These are phyloP conservation scores for Sebastes nivosus DNA, from an alignment of 2,797 vertebrate species.

Conservation along the genomic window DNA sequence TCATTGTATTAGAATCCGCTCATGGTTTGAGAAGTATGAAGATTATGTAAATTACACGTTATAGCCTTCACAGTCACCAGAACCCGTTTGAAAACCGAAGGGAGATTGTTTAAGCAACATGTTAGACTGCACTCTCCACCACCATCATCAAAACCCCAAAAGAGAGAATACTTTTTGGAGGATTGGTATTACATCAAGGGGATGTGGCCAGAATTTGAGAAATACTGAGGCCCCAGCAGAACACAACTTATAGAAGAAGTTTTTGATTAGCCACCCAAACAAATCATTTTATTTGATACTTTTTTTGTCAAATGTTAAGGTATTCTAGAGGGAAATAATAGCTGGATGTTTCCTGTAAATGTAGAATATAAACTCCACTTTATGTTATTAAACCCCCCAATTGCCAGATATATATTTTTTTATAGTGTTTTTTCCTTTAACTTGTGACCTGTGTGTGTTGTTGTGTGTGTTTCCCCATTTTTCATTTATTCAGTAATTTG, in stretches of 20 bases:
- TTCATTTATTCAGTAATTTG: not conserved
- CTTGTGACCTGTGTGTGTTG: not conserved
- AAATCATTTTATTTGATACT: fast-evolving
- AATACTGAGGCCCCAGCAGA: not conserved
- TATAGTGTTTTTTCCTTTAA: not conserved
- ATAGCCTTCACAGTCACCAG: not conserved
- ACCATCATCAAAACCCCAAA: not conserved
- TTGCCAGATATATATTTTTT: not conserved
- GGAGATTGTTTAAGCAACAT: not conserved
- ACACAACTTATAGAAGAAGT: not conserved
- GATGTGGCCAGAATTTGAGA: not conserved
- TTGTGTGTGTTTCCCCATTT: not conserved
- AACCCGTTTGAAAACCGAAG: not conserved
- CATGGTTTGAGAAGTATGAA: not conserved
- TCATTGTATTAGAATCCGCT: no score
- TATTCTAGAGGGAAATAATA: not conserved
- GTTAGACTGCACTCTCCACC: not conserved
- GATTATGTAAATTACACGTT: not conserved
- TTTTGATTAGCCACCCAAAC: not conserved
- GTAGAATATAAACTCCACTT: not conserved
- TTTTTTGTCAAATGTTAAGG: not conserved
- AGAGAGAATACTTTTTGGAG: not conserved
- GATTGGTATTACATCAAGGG: not conserved
- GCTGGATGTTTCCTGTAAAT: not conserved
- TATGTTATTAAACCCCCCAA: not conserved